Percentiles rank a stretch among this genome's conserved stretches.
phyloP scores from a whole-genome alignment of 2,888 invertebrate species.

The Prosapia bicincta region DNA sequence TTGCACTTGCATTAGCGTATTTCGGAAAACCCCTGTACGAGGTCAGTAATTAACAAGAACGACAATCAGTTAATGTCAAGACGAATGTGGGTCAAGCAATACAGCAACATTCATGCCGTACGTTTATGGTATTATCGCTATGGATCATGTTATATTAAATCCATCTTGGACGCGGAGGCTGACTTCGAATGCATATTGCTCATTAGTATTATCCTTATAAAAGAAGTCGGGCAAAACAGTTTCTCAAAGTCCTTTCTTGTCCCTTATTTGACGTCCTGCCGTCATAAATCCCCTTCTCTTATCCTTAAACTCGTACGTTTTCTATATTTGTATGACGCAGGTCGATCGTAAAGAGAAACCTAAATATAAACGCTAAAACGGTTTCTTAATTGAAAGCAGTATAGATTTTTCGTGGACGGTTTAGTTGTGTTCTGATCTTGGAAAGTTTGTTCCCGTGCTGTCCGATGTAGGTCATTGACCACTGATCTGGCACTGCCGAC shows the following conservation, averaged over 20 bases:
- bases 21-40: too few species aligned
- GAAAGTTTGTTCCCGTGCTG: too few species aligned
- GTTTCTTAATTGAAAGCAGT: not conserved
- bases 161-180: not conserved
- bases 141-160: not conserved
- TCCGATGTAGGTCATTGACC: too few species aligned
- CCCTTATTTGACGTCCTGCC: not conserved
- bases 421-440: too few species aligned
- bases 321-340: not conserved
- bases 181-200: not conserved
- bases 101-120: not conserved
- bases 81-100: not conserved
- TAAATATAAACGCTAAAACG: not conserved
- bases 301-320: not conserved
- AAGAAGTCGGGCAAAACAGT: not conserved
- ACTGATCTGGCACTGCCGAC: too few species aligned
- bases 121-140: not conserved
- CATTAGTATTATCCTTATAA: not conserved
- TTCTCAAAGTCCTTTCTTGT: not conserved
- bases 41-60: not conserved
- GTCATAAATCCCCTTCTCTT: not conserved
- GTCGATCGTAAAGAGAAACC: too few species aligned
- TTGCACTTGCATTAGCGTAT: too few species aligned
- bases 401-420: not conserved
- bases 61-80: not conserved